A percentile compares a stretch with the other conserved stretches of the same genome.
phyloP scores from a whole-genome alignment of 2,797 vertebrate genomes.

The Amniataba percoides region DNA sequence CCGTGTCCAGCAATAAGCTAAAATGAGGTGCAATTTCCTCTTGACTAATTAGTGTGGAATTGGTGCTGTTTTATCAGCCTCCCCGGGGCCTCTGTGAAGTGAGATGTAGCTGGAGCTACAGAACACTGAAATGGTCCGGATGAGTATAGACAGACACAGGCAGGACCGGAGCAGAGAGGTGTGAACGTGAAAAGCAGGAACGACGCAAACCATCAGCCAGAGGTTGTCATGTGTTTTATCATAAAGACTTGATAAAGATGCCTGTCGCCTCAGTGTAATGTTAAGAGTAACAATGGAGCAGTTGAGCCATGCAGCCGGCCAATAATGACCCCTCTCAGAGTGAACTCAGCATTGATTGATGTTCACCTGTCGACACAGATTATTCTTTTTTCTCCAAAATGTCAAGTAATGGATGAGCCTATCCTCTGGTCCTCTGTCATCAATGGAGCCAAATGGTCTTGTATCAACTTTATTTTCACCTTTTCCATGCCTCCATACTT shows the following conservation, averaged over 20 bases:
- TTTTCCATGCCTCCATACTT: background rate
- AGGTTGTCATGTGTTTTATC: conserved; percentile 32
- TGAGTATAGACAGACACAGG: conserved; percentile 40
- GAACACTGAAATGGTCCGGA: conserved; percentile 52
- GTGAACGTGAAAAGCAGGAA: conserved; percentile 29
- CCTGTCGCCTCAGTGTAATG: conserved; percentile 1
- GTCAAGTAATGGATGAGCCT: conserved; percentile 11
- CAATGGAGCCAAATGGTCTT: background rate
- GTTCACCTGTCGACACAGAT: conserved; percentile 27
- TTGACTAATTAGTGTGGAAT: conserved; percentile 83
- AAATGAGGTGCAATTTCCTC: conserved; percentile 88
- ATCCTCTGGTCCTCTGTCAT: background rate
- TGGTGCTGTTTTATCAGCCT: conserved; percentile 79
- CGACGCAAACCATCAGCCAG: conserved; percentile 27
- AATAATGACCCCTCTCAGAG: background rate
- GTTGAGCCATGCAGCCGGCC: background rate
- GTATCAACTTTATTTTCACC: background rate
- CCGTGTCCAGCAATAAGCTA: conserved; percentile 82
- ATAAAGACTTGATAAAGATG: conserved; percentile 11
- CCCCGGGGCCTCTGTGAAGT: conserved; percentile 56
- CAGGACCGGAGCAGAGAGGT: conserved; percentile 23
- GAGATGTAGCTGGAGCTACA: conserved; percentile 29
- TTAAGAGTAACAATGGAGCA: background rate
- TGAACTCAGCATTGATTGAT: conserved; percentile 10
- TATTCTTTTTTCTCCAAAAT: conserved; percentile 33